Percentiles rank a stretch among this genome's conserved stretches.
phyloP scores from a whole-genome alignment of 2,888 invertebrate genomes.

The Aporophyla nigra region DNA sequence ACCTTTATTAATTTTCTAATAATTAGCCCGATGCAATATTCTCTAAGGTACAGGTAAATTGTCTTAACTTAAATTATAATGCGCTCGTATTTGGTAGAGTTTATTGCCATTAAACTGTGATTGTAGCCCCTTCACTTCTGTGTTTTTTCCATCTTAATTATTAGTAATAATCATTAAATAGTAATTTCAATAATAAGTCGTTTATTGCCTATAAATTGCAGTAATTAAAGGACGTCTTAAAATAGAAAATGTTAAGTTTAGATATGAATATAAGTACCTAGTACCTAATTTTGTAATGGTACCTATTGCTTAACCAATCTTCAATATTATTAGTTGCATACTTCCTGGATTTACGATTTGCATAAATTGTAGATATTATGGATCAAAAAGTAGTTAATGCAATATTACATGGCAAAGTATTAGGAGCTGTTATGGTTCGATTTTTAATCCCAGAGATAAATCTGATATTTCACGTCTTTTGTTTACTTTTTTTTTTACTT shows the following conservation, averaged over 20 bases:
- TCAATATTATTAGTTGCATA: neutral
- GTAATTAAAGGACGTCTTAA: neutral
- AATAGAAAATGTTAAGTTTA: constrained; percentile 7
- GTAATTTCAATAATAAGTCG: neutral
- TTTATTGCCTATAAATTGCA: neutral
- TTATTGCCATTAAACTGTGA: constrained; percentile 11
- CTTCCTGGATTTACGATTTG: neutral
- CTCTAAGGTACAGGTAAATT: constrained; percentile 47
- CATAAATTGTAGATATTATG: neutral
- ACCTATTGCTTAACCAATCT: neutral
- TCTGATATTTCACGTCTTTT: too few relatives aligned
- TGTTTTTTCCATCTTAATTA: constrained; percentile 1
- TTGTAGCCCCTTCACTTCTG: neutral
- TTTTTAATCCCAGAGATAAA: too few relatives aligned
- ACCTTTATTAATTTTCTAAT: constrained; percentile 67
- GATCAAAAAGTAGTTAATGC: neutral
- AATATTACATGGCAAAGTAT: neutral
- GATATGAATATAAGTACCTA: neutral
- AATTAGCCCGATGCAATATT: constrained; percentile 62
- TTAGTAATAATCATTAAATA: constrained; percentile 11
- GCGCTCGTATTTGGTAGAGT: constrained; percentile 29
- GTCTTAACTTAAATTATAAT: constrained; percentile 41
- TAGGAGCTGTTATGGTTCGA: too few relatives aligned
- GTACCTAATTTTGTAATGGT: neutral
- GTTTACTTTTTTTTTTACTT: too few relatives aligned